phyloP scores from a whole-genome alignment of 2,888 invertebrate species.

The Apoderus coryli region DNA sequence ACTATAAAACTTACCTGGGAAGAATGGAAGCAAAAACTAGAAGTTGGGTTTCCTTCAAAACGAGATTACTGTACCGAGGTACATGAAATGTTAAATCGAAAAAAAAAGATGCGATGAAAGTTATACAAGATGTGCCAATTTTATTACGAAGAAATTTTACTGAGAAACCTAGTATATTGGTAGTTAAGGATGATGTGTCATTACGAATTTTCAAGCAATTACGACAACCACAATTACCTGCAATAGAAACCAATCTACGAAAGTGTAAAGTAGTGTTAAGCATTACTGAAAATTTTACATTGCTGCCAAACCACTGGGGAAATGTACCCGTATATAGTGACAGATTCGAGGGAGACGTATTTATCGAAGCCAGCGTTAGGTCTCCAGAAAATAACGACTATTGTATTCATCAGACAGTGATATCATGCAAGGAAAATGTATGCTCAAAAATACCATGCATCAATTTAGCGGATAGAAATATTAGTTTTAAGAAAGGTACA shows the following conservation, averaged over 20 bases:
- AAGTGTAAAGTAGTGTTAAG: slow-evolving; percentile 4
- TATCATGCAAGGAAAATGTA: slow-evolving; percentile 5
- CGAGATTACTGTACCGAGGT: slow-evolving; percentile 12
- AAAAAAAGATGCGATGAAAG: slow-evolving; percentile 11
- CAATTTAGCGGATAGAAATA: slow-evolving; percentile 11
- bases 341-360: slow-evolving; percentile 12
- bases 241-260: slow-evolving; percentile 3
- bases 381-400: slow-evolving; percentile 11
- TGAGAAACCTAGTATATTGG: slow-evolving; percentile 4
- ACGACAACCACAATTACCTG: slow-evolving; percentile 2
- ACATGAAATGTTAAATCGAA: slow-evolving; percentile 11
- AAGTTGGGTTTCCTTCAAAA: slow-evolving; percentile 13
- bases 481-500: slow-evolving; percentile 3
- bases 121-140: slow-evolving; percentile 14
- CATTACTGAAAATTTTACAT: slow-evolving; percentile 3
- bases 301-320: slow-evolving; percentile 11
- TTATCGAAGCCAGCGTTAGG: slow-evolving; percentile 12
- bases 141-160: slow-evolving; percentile 12
- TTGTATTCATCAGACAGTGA: slow-evolving; percentile 11
- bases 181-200: slow-evolving; percentile 5
- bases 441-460: slow-evolving; percentile 11
- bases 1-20: slow-evolving; percentile 15
- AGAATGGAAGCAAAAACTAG: slow-evolving; percentile 16
- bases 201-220: slow-evolving; percentile 4
- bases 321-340: slow-evolving; percentile 12